Base-by-base conservation (phyloP, 2,888 invertebrate genomes). In the Eugnorisma glareosa region DNA sequence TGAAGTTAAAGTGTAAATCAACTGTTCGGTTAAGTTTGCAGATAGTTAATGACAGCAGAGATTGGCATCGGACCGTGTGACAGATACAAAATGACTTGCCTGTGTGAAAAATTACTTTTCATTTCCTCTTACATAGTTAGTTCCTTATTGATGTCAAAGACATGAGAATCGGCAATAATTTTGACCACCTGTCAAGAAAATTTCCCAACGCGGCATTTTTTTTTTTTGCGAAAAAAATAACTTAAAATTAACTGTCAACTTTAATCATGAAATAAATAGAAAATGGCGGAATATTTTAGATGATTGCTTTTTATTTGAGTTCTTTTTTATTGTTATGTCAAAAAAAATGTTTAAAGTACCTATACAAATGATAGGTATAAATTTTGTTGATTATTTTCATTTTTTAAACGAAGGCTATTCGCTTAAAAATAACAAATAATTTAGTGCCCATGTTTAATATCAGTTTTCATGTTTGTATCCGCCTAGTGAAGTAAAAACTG, bases 21-120 rank as follows among this genome's bases (percentile, higher is more conserved):
- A 64, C 31, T 28, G 77, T 67, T 67, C 45, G 21, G 37, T 74
- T 74, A 63, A 64, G 61, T 81, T 84, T 81, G 84, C 69, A 80
- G 61, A 68, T 74, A 68, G 73, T 83, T 92, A 92, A 92, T 91
- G 90, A 91, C 88, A 90, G 86, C 84, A 73, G 79, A 89, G 91
- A 90, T 92, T 89, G 88, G 79, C 82, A 87, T 89, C 88, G 82
- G 71, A 88, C 87, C 91, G 88, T 92, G 90, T 91, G 93, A 93
- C 93, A 93, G 92, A 91, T 92, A 90, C 87, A 83, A 92, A 92
- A 93, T 93, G 91, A 90, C 90, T 75, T 76, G 74, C 82, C 82
- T 73, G 75, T 84, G 85, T 92, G 93, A 93, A 92, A 92, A 93
- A 94, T 93, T 91, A 90, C 89, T 87, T 86, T 89, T 83, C 40